phyloP scores from a whole-genome alignment of 2,888 invertebrate genomes.

The Amphimallon solstitiale region DNA sequence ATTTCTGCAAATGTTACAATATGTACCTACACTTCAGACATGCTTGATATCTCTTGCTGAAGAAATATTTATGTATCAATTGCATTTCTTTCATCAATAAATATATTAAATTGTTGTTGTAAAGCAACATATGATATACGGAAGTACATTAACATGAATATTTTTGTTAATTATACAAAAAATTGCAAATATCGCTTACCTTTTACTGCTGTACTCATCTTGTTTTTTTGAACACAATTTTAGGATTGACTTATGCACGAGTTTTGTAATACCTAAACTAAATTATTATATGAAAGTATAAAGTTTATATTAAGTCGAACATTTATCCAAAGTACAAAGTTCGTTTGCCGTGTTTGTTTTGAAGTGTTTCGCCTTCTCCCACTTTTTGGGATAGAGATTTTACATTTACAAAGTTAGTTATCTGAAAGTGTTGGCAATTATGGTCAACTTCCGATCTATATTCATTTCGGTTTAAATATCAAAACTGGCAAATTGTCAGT shows the following conservation, averaged over 20 bases:
- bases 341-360: slow-evolving; percentile 10
- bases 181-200: slow-evolving; percentile 51
- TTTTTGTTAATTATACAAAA: slow-evolving; percentile 1
- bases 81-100: too few relatives aligned
- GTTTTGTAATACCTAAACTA: not conserved
- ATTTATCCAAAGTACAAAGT: slow-evolving; percentile 41
- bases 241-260: not conserved
- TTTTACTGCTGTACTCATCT: slow-evolving; percentile 65
- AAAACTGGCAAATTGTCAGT: too few relatives aligned
- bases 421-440: too few relatives aligned
- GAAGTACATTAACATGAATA: too few relatives aligned
- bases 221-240: slow-evolving; percentile 7
- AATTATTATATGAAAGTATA: slow-evolving; percentile 6
- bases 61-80: too few relatives aligned
- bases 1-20: too few relatives aligned
- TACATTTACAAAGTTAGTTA: not conserved
- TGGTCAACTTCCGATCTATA: too few relatives aligned
- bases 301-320: slow-evolving; percentile 4
- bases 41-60: too few relatives aligned
- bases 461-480: too few relatives aligned
- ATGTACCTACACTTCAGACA: too few relatives aligned
- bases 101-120: too few relatives aligned
- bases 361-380: not conserved
- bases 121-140: too few relatives aligned
- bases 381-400: not conserved